Percentiles rank a stretch among this genome's conserved stretches.
Evolutionary conservation across 2,113 vertebrate genomes (phyloP).

Genomic region (Crypturellus undulatus): DNA sequence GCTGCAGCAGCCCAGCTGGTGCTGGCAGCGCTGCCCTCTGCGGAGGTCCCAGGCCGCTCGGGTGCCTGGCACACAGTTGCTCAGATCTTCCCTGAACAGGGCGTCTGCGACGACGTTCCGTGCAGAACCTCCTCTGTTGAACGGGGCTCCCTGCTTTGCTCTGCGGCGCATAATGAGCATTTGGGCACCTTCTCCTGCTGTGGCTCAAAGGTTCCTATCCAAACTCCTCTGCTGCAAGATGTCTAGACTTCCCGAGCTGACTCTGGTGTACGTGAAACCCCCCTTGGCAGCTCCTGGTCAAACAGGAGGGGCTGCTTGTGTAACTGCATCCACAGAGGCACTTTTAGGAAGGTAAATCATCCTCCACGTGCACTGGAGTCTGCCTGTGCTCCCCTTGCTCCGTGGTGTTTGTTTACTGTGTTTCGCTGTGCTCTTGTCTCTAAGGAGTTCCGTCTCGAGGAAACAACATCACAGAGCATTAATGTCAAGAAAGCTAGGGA

Average conservation of each 20-base stretch:
- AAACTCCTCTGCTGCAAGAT: background rate
- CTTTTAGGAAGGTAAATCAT: slow-evolving; percentile 46
- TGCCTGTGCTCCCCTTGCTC: background rate
- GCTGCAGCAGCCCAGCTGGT: slow-evolving; percentile 11
- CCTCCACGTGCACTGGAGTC: slow-evolving; percentile 48
- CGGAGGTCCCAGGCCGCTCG: background rate
- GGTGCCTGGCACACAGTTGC: background rate
- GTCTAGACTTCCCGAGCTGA: slow-evolving; percentile 4
- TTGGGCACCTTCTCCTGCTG: background rate
- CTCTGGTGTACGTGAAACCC: slow-evolving; percentile 16
- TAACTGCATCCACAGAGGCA: background rate
- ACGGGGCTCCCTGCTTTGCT: slow-evolving; percentile 2
- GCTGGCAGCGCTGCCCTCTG: background rate
- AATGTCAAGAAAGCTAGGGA: background rate
- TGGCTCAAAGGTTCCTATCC: slow-evolving; percentile 24
- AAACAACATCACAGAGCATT: slow-evolving; percentile 10
- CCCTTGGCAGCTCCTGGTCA: slow-evolving; percentile 42
- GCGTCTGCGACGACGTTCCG: background rate
- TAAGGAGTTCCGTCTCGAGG: slow-evolving; percentile 49
- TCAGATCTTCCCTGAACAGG: background rate
- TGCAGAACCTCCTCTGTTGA: background rate
- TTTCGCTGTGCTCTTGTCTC: background rate
- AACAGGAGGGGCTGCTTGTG: slow-evolving; percentile 17
- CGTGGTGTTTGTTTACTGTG: background rate
- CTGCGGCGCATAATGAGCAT: background rate